These are phyloP conservation scores for Grammomys dolichurus DNA, from an alignment of 2,113 vertebrate genomes.

Conservation along the genomic window DNA sequence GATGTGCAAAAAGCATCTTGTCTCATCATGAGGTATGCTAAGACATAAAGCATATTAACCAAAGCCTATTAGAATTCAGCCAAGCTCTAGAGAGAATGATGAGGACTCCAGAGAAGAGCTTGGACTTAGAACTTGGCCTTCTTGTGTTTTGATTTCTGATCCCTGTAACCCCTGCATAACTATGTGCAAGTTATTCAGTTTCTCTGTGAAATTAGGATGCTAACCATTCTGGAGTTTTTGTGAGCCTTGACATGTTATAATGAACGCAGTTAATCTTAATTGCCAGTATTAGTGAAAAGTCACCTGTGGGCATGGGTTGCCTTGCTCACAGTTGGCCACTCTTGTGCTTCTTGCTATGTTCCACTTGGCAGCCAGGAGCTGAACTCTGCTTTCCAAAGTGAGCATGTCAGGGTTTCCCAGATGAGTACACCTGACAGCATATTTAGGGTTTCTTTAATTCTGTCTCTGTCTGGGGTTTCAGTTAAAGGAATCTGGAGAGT, in stretches of 20 bases:
- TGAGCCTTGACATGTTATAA: neutral
- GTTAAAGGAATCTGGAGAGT: neutral
- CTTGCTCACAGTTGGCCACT: neutral
- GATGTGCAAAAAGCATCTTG: neutral
- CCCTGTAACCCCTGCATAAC: neutral
- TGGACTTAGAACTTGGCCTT: neutral
- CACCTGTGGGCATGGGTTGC: neutral
- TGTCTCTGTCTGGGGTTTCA: neutral
- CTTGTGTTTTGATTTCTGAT: neutral
- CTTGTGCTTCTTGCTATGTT: neutral
- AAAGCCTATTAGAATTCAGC: neutral
- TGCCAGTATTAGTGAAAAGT: too few species aligned
- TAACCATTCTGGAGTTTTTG: neutral
- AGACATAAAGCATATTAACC: constrained; percentile 32
- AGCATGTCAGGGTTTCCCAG: neutral
- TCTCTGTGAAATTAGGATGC: neutral
- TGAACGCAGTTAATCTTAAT: neutral
- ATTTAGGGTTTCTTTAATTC: neutral
- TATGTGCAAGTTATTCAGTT: neutral
- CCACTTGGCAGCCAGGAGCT: too few species aligned
- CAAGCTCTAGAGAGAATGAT: neutral
- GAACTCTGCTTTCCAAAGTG: neutral
- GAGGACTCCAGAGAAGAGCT: neutral
- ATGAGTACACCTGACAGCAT: fast-evolving
- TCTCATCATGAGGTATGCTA: neutral